Evolutionary conservation across 1,140 invertebrate genomes (phyloP).

Genomic region (Drosophila novamexicana): DNA sequence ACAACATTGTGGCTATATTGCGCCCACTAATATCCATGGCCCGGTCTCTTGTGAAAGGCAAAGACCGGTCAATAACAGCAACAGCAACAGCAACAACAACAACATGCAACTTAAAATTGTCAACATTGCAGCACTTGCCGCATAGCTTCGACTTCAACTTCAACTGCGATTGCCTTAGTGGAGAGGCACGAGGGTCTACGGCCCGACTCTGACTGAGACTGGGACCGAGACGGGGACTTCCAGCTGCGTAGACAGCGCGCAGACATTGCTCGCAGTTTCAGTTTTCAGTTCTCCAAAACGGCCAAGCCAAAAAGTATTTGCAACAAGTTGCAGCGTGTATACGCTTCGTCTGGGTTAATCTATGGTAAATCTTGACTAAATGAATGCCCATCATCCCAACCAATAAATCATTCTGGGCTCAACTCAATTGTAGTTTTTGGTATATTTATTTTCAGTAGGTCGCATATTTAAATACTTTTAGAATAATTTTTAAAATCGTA

Average conservation of each 20-base stretch:
- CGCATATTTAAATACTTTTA: too few species aligned
- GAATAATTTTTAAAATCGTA: too few species aligned
- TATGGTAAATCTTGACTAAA: too few species aligned
- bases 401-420: too few species aligned
- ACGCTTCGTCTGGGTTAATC: conserved; percentile 22
- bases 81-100: conserved; percentile 29
- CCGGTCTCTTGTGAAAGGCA: conserved; percentile 56
- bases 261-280: conserved; percentile 55
- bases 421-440: too few species aligned
- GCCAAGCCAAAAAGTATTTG: conserved; percentile 13
- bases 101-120: conserved; percentile 58
- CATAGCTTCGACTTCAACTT: conserved; percentile 50
- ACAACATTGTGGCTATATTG: conserved; percentile 34
- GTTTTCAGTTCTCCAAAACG: conserved; percentile 58
- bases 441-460: too few species aligned
- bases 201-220: conserved; percentile 4
- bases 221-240: conserved; percentile 45
- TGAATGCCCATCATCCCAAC: too few species aligned
- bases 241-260: conserved; percentile 74
- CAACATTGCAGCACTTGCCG: conserved; percentile 71
- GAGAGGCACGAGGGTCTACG: conserved; percentile 6
- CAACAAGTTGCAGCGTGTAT: conserved; percentile 15
- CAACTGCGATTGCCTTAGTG: conserved; percentile 10
- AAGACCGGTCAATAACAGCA: conserved; percentile 67
- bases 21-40: conserved; percentile 59